Evolutionary conservation across 2,797 vertebrate genomes (phyloP), one percentile per base, ranked within the genome.

Genomic region (Poliocrania exsul): DNA sequence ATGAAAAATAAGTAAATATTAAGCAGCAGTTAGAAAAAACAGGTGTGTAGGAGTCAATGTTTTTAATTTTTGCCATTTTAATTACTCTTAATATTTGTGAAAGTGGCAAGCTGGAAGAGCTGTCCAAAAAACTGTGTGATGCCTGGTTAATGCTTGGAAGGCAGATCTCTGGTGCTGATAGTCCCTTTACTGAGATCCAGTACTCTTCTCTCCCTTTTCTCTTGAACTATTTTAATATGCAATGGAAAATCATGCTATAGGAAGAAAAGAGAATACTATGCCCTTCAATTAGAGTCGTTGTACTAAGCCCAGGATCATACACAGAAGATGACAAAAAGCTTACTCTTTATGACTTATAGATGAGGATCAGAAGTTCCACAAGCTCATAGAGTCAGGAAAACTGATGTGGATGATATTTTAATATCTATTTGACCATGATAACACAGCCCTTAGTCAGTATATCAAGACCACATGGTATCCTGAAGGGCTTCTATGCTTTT

Each of bases 21-120:
- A 93, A 92, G 51, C 57, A 92, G 57, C 24, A 69, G 35, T 19
- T 44, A 25, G 71, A 65, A 79, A 26, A 82, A 62, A 13, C 33
- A 83, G 62, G 23, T 81, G 37, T 67, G 64, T 79, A 31, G 54
- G 61, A 90, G 70, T 81, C 53, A 83, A 6, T 90, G 28, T 70
- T 87, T 90, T 92, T 70, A 13, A 72, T 65, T 93, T 93, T 74
- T 65, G 18, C 49, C 42, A 16, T 93, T 81, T 89, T 87, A 88
- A 91, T 96, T 89, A 53, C 44, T 92, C 44, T 74, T 73, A 80
- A 33, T 92, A 72, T 67, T 53, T 95, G 53, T 67, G 94, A 88
- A 93, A 86, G 37, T 16, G 4, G 5, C 6, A 7, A 44, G 25
- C n/a, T 81, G 51, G 62, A 88, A 81, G 50, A 83, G n/a, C 23